phyloP scores from a whole-genome alignment of 2,888 invertebrate genomes.

The Chrysotoxum bicinctum region DNA sequence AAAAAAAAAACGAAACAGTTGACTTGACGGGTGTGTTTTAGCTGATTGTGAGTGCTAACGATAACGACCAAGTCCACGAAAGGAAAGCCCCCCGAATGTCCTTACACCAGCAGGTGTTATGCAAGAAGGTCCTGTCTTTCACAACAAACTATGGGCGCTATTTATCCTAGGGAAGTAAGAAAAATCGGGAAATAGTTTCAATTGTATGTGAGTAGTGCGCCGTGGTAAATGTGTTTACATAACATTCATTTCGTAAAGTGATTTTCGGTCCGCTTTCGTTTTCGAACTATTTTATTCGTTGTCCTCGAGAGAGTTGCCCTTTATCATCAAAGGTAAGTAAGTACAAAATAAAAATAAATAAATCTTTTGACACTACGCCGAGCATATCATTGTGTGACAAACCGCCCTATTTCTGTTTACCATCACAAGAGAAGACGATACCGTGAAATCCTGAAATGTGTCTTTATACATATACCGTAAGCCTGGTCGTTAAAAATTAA shows the following conservation, averaged over 20 bases:
- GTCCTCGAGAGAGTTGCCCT: neutral
- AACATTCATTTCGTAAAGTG: slow-evolving; percentile 52
- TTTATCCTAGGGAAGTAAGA: slow-evolving; percentile 20
- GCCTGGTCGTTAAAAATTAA: slow-evolving; percentile 32
- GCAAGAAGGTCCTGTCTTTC: slow-evolving; percentile 65
- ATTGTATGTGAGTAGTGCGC: slow-evolving; percentile 44
- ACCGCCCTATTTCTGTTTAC: neutral
- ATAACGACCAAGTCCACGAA: slow-evolving; percentile 29
- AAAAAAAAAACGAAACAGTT: slow-evolving; percentile 1
- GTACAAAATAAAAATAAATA: slow-evolving; percentile 29
- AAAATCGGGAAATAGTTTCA: slow-evolving; percentile 21
- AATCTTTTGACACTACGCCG: slow-evolving; percentile 50
- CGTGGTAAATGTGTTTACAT: slow-evolving; percentile 64
- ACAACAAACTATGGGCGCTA: slow-evolving; percentile 36
- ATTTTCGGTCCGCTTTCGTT: slow-evolving; percentile 27
- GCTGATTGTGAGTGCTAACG: slow-evolving; percentile 49
- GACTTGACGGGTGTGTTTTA: slow-evolving; percentile 57
- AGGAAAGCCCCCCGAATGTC: slow-evolving; percentile 26
- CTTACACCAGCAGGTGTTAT: slow-evolving; percentile 63
- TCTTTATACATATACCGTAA: neutral
- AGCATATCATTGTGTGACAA: slow-evolving; percentile 57
- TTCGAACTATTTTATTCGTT: neutral
- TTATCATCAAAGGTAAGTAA: slow-evolving; percentile 41
- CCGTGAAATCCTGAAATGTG: slow-evolving; percentile 2
- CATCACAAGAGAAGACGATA: neutral